Percentiles rank a stretch among this genome's conserved stretches.
Conservation (phyloP, 1,140 invertebrate species). For the Leptinotarsa texana region DNA sequence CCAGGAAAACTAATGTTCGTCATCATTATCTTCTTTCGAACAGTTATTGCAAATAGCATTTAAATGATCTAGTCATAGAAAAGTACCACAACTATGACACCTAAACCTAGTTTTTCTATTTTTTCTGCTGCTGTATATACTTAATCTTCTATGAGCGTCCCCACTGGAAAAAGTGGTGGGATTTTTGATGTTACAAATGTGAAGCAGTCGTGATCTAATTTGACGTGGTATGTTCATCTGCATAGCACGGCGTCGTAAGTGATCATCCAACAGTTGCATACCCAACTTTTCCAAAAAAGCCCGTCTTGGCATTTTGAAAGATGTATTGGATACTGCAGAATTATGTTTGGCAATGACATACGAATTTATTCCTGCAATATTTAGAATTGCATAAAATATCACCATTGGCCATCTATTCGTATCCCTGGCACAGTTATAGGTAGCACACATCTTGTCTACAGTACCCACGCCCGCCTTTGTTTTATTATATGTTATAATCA, state of each 20-base stretch:
- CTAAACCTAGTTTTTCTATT: neutral
- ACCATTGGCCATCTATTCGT: conserved; percentile 25
- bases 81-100: neutral
- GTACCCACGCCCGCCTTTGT: conserved; percentile 26
- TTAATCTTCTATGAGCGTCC: neutral
- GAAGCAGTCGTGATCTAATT: neutral
- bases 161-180: neutral
- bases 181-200: neutral
- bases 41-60: neutral
- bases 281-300: neutral
- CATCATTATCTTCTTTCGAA: neutral
- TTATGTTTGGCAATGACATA: neutral
- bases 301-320: neutral
- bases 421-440: conserved; percentile 23
- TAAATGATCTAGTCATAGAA: neutral
- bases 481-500: conserved; percentile 26
- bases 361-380: conserved; percentile 17
- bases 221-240: neutral
- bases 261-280: neutral
- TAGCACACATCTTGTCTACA: conserved; percentile 18
- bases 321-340: neutral
- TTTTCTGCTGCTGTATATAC: neutral
- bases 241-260: neutral
- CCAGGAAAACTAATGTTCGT: neutral
- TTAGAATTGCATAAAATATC: conserved; percentile 25